phyloP scores from a whole-genome alignment of 2,113 vertebrate species.

The Centropristis striata region DNA sequence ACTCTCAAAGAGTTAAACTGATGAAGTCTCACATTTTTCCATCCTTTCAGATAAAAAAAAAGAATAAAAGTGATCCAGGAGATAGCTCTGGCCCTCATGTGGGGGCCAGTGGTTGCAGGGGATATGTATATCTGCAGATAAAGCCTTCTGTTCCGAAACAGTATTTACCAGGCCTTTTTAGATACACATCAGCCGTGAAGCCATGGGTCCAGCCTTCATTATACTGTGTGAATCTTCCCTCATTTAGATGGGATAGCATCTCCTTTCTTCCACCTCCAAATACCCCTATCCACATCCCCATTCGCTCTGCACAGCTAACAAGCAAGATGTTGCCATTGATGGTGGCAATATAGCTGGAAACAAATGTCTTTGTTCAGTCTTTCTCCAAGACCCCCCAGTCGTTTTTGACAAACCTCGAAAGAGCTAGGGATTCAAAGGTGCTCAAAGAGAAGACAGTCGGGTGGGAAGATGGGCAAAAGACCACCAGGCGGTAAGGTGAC shows the following conservation, averaged over 20 bases:
- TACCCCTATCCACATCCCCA: slow-evolving; percentile 82
- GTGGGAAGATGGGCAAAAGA: slow-evolving; percentile 58
- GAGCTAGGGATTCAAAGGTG: slow-evolving; percentile 60
- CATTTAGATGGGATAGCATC: slow-evolving; percentile 86
- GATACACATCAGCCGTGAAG: slow-evolving; percentile 86
- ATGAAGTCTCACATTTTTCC: slow-evolving; percentile 75
- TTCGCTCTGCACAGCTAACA: slow-evolving; percentile 77
- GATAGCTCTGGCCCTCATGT: slow-evolving; percentile 86
- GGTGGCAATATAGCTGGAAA: slow-evolving; percentile 78
- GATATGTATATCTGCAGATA: slow-evolving; percentile 89
- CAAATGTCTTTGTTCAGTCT: slow-evolving; percentile 79
- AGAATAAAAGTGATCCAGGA: slow-evolving; percentile 80
- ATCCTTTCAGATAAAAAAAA: slow-evolving; percentile 68
- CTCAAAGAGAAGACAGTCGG: slow-evolving; percentile 60
- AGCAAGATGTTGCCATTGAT: slow-evolving; percentile 81
- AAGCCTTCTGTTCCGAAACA: slow-evolving; percentile 84
- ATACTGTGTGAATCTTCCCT: slow-evolving; percentile 87
- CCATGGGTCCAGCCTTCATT: slow-evolving; percentile 86
- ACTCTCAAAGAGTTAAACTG: slow-evolving; percentile 71
- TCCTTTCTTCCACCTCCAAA: slow-evolving; percentile 84
- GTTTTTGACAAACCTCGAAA: slow-evolving; percentile 65
- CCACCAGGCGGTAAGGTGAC: slow-evolving; percentile 24
- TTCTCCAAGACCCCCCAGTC: slow-evolving; percentile 72
- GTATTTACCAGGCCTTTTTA: slow-evolving; percentile 86
- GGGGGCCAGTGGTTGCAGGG: slow-evolving; percentile 82